These are phyloP conservation scores for Cataglyphis livida DNA, from an alignment of 2,888 invertebrate species.

Conservation along the genomic window DNA sequence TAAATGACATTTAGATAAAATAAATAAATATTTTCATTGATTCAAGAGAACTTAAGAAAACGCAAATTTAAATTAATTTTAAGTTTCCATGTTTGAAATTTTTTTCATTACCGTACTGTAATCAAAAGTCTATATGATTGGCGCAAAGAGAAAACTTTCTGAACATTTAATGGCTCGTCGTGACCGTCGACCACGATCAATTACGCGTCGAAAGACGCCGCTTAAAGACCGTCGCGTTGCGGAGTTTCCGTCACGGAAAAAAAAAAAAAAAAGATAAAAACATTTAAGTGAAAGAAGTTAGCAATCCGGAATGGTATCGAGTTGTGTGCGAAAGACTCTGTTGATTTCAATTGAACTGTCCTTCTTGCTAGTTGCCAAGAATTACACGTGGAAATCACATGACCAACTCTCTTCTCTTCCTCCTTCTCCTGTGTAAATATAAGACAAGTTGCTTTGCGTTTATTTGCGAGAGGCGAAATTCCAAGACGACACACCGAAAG, in stretches of 20 bases:
- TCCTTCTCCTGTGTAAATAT: conserved; percentile 14
- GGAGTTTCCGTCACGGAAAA: background rate
- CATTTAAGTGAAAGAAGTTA: conserved; percentile 47
- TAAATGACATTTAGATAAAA: background rate
- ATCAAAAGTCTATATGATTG: conserved; percentile 27
- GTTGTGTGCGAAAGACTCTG: background rate
- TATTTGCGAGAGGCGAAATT: conserved; percentile 38
- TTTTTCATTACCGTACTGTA: background rate
- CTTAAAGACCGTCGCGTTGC: conserved; percentile 9
- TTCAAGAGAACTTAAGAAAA: background rate
- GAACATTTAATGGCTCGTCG: conserved; percentile 39
- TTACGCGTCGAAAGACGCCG: conserved; percentile 34
- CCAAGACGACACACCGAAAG: conserved; percentile 17
- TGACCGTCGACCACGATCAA: conserved; percentile 30
- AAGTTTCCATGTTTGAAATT: background rate
- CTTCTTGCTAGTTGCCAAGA: conserved; percentile 38
- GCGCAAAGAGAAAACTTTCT: conserved; percentile 26
- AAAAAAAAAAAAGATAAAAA: conserved; percentile 10
- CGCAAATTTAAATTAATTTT: conserved; percentile 6
- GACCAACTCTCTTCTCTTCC: background rate
- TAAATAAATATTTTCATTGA: background rate
- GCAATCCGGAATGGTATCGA: background rate
- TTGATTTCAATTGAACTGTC: conserved; percentile 37
- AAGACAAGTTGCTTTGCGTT: conserved; percentile 33
- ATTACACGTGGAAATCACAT: conserved; percentile 22